These are phyloP conservation scores for Oeneis ivallda DNA, from an alignment of 2,888 invertebrate genomes.

Conservation along the genomic window DNA sequence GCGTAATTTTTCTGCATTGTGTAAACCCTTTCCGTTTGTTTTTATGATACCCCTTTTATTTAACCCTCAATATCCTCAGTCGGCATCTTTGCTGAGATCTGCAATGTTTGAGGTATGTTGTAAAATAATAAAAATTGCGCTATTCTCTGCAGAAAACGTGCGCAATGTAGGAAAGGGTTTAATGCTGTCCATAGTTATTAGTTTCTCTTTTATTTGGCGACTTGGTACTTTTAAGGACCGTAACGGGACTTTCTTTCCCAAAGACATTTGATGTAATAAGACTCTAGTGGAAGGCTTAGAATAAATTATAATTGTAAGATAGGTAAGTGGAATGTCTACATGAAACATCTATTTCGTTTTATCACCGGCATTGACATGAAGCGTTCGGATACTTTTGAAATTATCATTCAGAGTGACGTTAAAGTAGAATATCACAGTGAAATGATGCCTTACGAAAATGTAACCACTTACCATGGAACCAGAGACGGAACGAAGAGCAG, in stretches of 20 bases:
- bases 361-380: conserved; percentile 43
- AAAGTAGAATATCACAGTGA: neutral
- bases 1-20: conserved; percentile 80
- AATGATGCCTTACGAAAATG: too few relatives aligned
- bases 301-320: conserved; percentile 49
- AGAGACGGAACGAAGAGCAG: too few relatives aligned
- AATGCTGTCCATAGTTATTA: conserved; percentile 58
- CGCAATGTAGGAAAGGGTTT: conserved; percentile 68
- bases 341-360: conserved; percentile 49
- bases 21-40: conserved; percentile 80
- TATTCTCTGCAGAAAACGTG: conserved; percentile 74
- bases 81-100: conserved; percentile 75
- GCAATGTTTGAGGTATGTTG: conserved; percentile 65
- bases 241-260: conserved; percentile 67
- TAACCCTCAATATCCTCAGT: conserved; percentile 51
- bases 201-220: conserved; percentile 68
- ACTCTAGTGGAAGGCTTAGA: conserved; percentile 58
- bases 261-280: conserved; percentile 57
- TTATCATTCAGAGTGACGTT: neutral
- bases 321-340: conserved; percentile 59
- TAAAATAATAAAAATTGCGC: conserved; percentile 79
- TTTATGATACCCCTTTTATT: conserved; percentile 74
- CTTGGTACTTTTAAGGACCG: conserved; percentile 49
- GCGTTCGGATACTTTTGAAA: conserved; percentile 36
- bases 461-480: too few relatives aligned